These are phyloP conservation scores for Littorina saxatilis DNA, from an alignment of 1,140 invertebrate genomes.

Conservation along the genomic window DNA sequence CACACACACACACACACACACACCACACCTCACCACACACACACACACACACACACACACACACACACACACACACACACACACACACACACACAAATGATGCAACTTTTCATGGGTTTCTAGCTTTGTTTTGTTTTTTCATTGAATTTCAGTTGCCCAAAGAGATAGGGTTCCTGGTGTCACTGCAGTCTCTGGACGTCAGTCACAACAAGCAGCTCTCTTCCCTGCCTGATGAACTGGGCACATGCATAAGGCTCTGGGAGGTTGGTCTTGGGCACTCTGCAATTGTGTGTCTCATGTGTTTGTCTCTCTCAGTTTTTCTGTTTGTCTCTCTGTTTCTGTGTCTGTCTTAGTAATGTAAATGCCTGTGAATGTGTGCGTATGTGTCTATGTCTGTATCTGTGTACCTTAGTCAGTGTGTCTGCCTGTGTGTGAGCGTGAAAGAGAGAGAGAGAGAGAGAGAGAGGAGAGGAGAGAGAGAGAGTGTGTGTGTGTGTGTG, in stretches of 20 bases:
- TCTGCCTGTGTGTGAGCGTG: no score
- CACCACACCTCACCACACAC: no score
- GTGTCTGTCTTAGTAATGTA: neutral
- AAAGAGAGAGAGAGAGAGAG: no score
- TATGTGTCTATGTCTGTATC: neutral
- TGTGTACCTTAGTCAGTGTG: neutral
- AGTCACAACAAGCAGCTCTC: constrained; percentile 66
- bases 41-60: constrained; percentile 7
- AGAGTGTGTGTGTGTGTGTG: neutral
- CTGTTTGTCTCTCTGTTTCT: neutral
- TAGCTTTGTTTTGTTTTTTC: no score
- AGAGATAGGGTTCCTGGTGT: constrained; percentile 66
- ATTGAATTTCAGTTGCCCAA: constrained; percentile 60
- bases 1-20: no score
- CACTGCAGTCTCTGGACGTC: constrained; percentile 67
- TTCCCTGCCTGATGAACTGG: constrained; percentile 72
- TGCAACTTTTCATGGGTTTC: no score
- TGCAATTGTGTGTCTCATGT: no score
- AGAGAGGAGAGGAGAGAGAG: no score
- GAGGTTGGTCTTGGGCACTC: constrained; percentile 53
- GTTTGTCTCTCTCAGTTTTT: neutral
- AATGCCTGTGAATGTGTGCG: neutral
- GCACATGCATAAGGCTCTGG: constrained; percentile 66
- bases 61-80: neutral
- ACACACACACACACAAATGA: neutral